Evolutionary conservation across 2,797 vertebrate species (phyloP), one percentile per base, ranked within the genome.

Genomic region (Tokudaia muenninki): DNA sequence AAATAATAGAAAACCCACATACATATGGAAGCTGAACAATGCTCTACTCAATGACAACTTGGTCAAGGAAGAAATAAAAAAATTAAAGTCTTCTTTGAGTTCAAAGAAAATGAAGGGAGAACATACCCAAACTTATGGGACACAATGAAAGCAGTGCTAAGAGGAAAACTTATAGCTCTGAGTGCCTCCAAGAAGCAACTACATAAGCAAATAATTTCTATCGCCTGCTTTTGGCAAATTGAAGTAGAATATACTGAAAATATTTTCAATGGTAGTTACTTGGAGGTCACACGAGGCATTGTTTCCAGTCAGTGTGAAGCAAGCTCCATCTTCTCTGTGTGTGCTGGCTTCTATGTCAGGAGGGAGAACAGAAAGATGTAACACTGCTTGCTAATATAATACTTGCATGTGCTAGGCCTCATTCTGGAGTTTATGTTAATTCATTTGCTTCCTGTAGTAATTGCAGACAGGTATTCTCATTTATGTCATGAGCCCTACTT

Each of bases 191-290:
- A 50, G 47, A 50, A 50, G 47, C 47, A 50, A 50, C 47, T 50
- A 47, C 65, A 52, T 67, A 31, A 84, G 17, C 59, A 92, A 91
- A 84, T 47, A n/a, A 79, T 65, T 94, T 88, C 24, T 90, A 50
- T 87, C 6, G 9, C 26, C 6, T 87, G 2, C 3, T 31, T 6
- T 79, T 72, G 11, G 79, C 79, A 50, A 52, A 67, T 21, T 37
- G 37, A 92, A 3, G 11, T 61, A 75, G 37, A 37, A n/a, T 44
- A 70, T 59, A 83, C 4, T 31, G 19, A 22, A 24, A 63, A 12
- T 41, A 14, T 59, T 84, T 93, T 90, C 29, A 44, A 57, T 19
- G 26, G 77, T 79, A 72, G 37, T 74, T 19, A 52, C 75, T 65
- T 63, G 22, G 75, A 44, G 14, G 22, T 3, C 37, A 37, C 26